Base-by-base conservation (phyloP, 2,797 vertebrate species). In the Hydrophis major region DNA sequence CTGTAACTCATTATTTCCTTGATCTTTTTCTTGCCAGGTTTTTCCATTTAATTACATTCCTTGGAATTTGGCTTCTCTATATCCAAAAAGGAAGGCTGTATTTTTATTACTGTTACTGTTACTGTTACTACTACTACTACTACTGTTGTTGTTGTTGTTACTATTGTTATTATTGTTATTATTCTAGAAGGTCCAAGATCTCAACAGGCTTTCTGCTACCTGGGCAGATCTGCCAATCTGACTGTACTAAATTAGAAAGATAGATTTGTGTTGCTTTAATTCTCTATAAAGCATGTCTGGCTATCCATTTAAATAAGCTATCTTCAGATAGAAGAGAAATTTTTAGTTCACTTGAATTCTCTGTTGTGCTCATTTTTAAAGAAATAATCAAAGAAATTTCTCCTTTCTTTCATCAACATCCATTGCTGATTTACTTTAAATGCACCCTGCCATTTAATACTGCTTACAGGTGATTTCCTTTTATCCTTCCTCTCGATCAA, bases 331-430 rank as follows among this genome's bases (percentile, higher is more conserved):
- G 32, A 47, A 12, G 6, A 89, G 13, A 47, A 32, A 28, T 27
- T 2, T 12, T 22, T 16, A 18, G 28, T 74, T 56, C 18, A 10
- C 14, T 28, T 63, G 14, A 16, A 25, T 27, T n/a, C 25, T 57
- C 74, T 63, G 4, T 56, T 56, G 50, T 42, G 66, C 28, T 37
- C 53, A 27, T 42, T 57, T 86, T 59, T 47, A 57, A 42, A 42
- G 18, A 0, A 0, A 0, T 0, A 14, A 8, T 1, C 2, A 2
- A 4, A 0, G 37, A 6, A 20, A 28, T 32, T 3, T 28, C 6
- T 14, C 0, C 56, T 0, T 78, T 95, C n/a, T 18, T 47, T 20
- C 22, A 32, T 57, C 91, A 47, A 47, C 74, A 25, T 83, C 20
- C 37, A 47, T 47, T 47, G 8, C 4, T 83, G 37, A 83, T 83